Percentiles rank a stretch among this genome's conserved stretches.
Conservation (phyloP, 2,888 invertebrate species). For the Vandiemenella viatica region DNA sequence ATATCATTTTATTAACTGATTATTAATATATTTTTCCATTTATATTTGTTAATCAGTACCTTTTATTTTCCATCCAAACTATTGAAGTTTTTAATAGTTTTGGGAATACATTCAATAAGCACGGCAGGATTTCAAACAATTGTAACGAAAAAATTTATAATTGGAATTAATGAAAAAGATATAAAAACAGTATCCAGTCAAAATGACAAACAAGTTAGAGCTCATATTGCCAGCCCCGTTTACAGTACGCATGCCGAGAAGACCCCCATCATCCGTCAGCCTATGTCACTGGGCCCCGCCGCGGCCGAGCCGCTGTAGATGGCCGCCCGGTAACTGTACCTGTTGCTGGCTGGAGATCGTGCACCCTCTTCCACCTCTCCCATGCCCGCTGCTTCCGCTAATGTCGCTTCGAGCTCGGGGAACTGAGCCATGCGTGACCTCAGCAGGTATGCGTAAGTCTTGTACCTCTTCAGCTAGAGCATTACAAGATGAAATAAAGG, state of each 20-base stretch:
- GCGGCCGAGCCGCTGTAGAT: constrained; percentile 36
- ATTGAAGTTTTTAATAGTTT: too few relatives aligned
- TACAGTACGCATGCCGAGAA: constrained; percentile 57
- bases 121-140: too few relatives aligned
- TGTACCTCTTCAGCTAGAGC: constrained; percentile 63
- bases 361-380: constrained; percentile 37
- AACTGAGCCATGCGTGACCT: constrained; percentile 47
- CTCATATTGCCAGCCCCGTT: background rate
- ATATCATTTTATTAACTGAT: too few relatives aligned
- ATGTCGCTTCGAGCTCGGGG: constrained; percentile 27
- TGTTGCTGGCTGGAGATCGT: constrained; percentile 36
- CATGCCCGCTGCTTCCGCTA: constrained; percentile 40
- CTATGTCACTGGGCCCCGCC: constrained; percentile 33
- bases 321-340: constrained; percentile 54
- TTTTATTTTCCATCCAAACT: too few relatives aligned
- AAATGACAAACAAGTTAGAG: background rate
- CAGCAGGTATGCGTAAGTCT: constrained; percentile 63
- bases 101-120: too few relatives aligned
- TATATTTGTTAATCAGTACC: too few relatives aligned
- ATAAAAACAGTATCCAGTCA: too few relatives aligned
- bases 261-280: constrained; percentile 69
- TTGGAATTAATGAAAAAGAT: too few relatives aligned
- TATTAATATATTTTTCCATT: too few relatives aligned
- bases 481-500: background rate
- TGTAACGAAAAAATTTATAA: too few relatives aligned